Conservation (phyloP, 1,140 invertebrate genomes). For the Calosoma granatense region DNA sequence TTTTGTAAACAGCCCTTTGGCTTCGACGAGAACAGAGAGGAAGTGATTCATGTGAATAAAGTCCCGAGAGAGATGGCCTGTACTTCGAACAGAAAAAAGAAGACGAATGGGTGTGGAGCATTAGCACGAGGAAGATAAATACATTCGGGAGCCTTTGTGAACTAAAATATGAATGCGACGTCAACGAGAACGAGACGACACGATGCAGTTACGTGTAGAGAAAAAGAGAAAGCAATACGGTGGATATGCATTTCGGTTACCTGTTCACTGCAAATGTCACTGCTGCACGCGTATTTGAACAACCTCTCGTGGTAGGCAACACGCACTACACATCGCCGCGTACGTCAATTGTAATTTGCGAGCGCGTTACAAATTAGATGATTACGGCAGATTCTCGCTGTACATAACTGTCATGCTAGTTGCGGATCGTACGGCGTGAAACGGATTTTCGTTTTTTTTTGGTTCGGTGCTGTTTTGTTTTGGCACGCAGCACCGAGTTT, state of each 20-base stretch:
- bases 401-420: not conserved
- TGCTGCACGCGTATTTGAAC: not conserved
- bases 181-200: not conserved
- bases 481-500: not conserved
- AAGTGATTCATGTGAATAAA: not conserved
- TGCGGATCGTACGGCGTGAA: not conserved
- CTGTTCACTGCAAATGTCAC: not conserved
- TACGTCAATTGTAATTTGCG: not conserved
- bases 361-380: not conserved
- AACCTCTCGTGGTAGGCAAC: not conserved
- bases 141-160: not conserved
- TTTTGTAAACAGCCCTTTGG: not conserved
- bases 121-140: not conserved
- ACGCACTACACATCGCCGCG: not conserved
- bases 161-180: not conserved
- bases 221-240: not conserved
- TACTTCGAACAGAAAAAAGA: not conserved
- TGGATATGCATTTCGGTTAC: not conserved
- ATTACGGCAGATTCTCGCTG: not conserved
- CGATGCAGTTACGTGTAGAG: not conserved
- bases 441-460: not conserved
- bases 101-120: not conserved
- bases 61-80: not conserved
- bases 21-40: not conserved
- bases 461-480: not conserved